These are phyloP conservation scores for Coelinius sp. DNA, from an alignment of 2,888 invertebrate species.

Conservation along the genomic window DNA sequence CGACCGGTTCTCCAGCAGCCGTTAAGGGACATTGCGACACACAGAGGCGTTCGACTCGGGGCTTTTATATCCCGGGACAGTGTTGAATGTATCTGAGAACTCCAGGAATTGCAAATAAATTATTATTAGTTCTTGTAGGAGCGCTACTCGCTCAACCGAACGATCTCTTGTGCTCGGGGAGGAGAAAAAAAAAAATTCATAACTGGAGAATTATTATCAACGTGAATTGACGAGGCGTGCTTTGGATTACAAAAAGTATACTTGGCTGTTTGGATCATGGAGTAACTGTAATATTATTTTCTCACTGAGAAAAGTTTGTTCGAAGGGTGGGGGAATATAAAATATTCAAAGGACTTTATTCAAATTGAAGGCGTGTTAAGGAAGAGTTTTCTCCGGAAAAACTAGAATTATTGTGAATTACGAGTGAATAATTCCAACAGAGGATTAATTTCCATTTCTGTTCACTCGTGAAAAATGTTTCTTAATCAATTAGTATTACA, in stretches of 20 bases:
- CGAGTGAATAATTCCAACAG: background rate
- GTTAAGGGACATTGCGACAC: constrained; percentile 66
- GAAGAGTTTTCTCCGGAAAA: background rate
- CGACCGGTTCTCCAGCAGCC: constrained; percentile 68
- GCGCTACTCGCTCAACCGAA: constrained; percentile 25
- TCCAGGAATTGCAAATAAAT: constrained; percentile 58
- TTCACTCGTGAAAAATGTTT: background rate
- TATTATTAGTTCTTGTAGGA: constrained; percentile 50
- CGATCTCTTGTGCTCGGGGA: constrained; percentile 39
- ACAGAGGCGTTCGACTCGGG: constrained; percentile 2
- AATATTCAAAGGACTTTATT: background rate
- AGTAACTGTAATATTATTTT: background rate
- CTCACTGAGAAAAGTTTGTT: background rate
- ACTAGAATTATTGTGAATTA: background rate
- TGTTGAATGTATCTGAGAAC: constrained; percentile 40
- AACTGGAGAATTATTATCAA: constrained; percentile 49
- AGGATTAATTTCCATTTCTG: background rate
- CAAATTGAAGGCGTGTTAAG: background rate
- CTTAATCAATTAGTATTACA: too few relatives aligned
- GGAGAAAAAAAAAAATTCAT: constrained; percentile 45
- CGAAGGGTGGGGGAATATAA: background rate
- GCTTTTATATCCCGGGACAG: constrained; percentile 28
- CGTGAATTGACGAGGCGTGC: constrained; percentile 41
- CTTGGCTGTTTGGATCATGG: background rate
- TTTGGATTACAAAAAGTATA: background rate